Conservation (phyloP, 2,113 vertebrate species). For the Grantiella picta region DNA sequence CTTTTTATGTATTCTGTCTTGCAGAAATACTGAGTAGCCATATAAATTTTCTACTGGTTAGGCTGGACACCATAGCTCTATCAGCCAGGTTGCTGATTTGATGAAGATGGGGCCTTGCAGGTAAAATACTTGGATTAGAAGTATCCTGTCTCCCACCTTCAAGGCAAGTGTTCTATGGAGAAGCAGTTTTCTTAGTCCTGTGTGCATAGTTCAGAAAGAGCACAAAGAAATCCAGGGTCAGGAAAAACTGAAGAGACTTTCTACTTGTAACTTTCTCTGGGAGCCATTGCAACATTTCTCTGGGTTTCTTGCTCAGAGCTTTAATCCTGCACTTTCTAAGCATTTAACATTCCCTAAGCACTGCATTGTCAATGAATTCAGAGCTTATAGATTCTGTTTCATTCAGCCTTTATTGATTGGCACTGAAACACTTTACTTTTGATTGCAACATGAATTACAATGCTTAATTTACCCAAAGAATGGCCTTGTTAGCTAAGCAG, state of each 20-base stretch:
- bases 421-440: conserved; percentile 25
- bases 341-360: conserved; percentile 1
- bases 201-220: background rate
- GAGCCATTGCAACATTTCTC: background rate
- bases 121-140: background rate
- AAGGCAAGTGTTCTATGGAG: background rate
- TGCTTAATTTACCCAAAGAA: background rate
- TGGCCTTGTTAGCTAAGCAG: background rate
- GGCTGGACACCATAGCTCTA: background rate
- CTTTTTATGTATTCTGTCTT: background rate
- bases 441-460: conserved; percentile 7
- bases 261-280: background rate
- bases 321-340: background rate
- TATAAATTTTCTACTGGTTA: background rate
- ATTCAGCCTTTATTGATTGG: conserved; percentile 4
- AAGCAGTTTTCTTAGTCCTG: accelerated
- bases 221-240: background rate
- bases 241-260: background rate
- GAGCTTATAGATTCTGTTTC: background rate
- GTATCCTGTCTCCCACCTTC: background rate
- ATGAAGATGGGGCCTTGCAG: background rate
- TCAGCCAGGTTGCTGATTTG: background rate
- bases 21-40: background rate
- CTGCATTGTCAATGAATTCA: background rate
- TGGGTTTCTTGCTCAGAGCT: background rate